Evolutionary conservation across 2,888 invertebrate species (phyloP).

Genomic region (Pristionchus fissidentatus): DNA sequence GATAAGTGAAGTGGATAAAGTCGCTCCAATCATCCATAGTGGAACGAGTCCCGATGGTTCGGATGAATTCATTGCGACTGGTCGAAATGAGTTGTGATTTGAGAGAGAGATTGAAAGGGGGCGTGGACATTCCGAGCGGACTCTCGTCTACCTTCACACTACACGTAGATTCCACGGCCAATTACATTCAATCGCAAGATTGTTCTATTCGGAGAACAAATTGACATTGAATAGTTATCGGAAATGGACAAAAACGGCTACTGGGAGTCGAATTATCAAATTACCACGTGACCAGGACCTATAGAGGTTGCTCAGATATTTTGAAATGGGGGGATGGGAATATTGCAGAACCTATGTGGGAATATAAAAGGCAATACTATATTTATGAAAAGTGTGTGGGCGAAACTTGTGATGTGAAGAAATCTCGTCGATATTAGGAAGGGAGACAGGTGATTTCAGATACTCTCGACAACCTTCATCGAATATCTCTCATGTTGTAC

Average conservation of each 20-base stretch:
- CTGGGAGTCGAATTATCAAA: not conserved
- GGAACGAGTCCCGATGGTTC: constrained; percentile 52
- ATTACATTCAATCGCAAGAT: constrained; percentile 10
- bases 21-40: constrained; percentile 56
- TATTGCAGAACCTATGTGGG: too few species aligned
- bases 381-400: too few species aligned
- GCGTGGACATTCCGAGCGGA: not conserved
- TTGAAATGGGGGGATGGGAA: too few species aligned
- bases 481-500: too few species aligned
- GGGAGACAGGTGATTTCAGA: too few species aligned
- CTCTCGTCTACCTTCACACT: not conserved
- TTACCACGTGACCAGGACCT: too few species aligned
- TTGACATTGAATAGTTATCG: not conserved
- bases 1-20: constrained; percentile 54
- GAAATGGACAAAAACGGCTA: too few species aligned
- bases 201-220: not conserved
- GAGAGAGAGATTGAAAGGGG: constrained; percentile 26
- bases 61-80: not conserved
- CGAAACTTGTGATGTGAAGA: too few species aligned
- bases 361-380: too few species aligned
- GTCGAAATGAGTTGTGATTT: not conserved
- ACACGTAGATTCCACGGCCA: not conserved
- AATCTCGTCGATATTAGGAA: too few species aligned
- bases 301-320: too few species aligned
- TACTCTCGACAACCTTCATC: too few species aligned